phyloP scores from a whole-genome alignment of 1,140 invertebrate genomes.

The Chironomus striatipennis region DNA sequence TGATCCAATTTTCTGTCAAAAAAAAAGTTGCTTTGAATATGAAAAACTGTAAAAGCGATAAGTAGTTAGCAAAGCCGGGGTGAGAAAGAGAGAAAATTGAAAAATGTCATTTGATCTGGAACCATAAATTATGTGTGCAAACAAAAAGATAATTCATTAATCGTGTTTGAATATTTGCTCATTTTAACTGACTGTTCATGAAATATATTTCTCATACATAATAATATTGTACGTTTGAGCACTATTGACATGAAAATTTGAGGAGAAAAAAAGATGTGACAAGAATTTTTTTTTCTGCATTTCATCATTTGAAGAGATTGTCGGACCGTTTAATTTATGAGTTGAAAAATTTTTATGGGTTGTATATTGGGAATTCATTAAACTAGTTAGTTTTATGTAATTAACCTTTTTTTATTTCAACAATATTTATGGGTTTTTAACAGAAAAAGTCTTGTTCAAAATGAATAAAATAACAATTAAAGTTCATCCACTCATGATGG shows the following conservation, averaged over 20 bases:
- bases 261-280: not conserved
- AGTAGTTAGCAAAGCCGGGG: not conserved
- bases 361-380: too few species aligned
- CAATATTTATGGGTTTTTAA: too few species aligned
- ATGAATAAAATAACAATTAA: too few species aligned
- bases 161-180: not conserved
- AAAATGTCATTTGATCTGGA: conserved; percentile 13
- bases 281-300: not conserved
- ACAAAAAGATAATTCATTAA: conserved; percentile 14
- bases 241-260: not conserved
- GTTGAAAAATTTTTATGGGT: too few species aligned
- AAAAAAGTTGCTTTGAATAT: not conserved
- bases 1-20: conserved; percentile 13
- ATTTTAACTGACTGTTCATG: not conserved
- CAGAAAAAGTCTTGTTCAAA: too few species aligned
- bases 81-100: not conserved
- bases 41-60: not conserved
- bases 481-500: too few species aligned
- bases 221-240: not conserved
- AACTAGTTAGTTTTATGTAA: too few species aligned
- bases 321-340: not conserved
- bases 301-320: not conserved
- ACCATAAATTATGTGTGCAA: conserved; percentile 13
- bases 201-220: not conserved
- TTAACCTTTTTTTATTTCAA: too few species aligned